Conservation (phyloP, 1,140 invertebrate species). For the Andricus grossulariae region DNA sequence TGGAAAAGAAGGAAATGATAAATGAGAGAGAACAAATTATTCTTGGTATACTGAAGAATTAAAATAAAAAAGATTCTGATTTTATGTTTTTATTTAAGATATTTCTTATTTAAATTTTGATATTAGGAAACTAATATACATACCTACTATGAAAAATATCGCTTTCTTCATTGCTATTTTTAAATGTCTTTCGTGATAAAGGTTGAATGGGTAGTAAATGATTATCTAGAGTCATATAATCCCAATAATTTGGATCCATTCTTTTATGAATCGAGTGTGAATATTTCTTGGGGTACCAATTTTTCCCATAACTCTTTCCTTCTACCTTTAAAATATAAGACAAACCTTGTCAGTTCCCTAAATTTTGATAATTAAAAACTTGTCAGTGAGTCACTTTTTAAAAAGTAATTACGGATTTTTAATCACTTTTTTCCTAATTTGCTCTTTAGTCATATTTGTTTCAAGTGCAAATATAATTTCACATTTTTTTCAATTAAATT, state of each 20-base stretch:
- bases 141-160: not conserved
- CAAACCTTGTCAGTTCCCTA: not conserved
- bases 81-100: too few relatives aligned
- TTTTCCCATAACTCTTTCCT: constrained; percentile 7
- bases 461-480: too few relatives aligned
- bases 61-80: too few relatives aligned
- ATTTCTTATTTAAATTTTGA: not conserved
- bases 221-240: not conserved
- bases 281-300: constrained; percentile 14
- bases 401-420: too few relatives aligned
- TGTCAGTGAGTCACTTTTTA: too few relatives aligned
- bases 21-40: too few relatives aligned
- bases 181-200: not conserved
- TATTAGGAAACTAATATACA: not conserved
- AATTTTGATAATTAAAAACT: not conserved
- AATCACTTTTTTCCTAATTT: too few relatives aligned
- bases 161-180: not conserved
- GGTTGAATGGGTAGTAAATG: not conserved
- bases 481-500: too few relatives aligned
- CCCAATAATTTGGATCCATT: constrained; percentile 18
- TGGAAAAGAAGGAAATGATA: not conserved
- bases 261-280: constrained; percentile 7
- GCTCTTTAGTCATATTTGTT: too few relatives aligned
- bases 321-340: not conserved
- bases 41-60: too few relatives aligned